These are phyloP conservation scores for Brachionus koreanus DNA, from an alignment of 1,140 invertebrate species.

Conservation along the genomic window DNA sequence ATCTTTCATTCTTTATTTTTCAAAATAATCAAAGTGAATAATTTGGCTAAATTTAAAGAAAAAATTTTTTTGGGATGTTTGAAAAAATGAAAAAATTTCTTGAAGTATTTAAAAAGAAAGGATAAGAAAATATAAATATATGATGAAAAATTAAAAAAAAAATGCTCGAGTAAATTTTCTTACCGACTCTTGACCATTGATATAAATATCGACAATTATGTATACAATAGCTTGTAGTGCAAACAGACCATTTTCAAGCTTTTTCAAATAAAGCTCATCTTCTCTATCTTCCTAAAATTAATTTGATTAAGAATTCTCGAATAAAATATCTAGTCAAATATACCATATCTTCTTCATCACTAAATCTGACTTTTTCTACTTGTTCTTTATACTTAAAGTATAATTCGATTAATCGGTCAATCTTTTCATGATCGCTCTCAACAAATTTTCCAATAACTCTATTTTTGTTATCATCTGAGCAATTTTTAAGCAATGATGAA, in stretches of 20 bases:
- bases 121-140: no score
- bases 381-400: conserved; percentile 39
- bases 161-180: background rate
- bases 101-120: no score
- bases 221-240: conserved; percentile 40
- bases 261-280: conserved; percentile 32
- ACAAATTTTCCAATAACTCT: conserved; percentile 89
- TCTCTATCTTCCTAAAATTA: background rate
- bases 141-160: no score
- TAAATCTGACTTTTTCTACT: background rate
- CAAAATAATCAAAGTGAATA: no score
- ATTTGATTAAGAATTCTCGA: no score
- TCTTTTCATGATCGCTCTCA: conserved; percentile 96
- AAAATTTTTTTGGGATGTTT: no score
- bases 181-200: conserved; percentile 33
- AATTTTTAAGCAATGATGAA: conserved; percentile 84
- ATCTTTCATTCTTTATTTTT: no score
- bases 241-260: conserved; percentile 36
- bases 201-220: conserved; percentile 27
- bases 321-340: background rate
- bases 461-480: conserved; percentile 79
- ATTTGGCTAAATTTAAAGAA: no score
- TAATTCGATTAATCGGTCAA: conserved; percentile 32
- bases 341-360: conserved; percentile 9
- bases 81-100: no score